Evolutionary conservation across 2,797 vertebrate genomes (phyloP), one percentile per base, ranked within the genome.

Genomic region (Notoglanidium macrostoma): DNA sequence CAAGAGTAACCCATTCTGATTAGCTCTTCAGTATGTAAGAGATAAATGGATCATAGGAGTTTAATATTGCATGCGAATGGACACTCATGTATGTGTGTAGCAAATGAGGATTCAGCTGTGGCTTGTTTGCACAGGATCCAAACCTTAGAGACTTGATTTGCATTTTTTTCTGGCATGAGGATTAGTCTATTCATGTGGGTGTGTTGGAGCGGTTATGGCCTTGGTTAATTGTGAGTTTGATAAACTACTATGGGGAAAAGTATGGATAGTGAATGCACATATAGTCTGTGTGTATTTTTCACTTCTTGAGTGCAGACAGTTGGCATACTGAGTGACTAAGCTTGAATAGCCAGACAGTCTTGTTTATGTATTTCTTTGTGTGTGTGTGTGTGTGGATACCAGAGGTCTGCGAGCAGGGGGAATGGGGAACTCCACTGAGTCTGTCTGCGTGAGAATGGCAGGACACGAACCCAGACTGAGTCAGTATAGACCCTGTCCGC

Each of bases 401-500:
- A 29, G 55, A 78, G 17, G 63, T n/a, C 59, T 81, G 44, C 3
- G 87, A 91, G 91, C 72, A 87, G 87, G 90, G 91, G 40, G 87
- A 88, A 84, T 78, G 72, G 70, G 83, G 23, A 81, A 85, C 49
- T 80, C 72, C 78, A 81, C 61, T 76, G 86, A 90, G 91, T 91
- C 91, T 92, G 92, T 93, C 92, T 93, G 90, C 92, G 90, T 88
- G 87, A 92, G 92, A 94, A 91, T 93, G 90, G 91, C 92, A 90
- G 90, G 92, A 90, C 90, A 90, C 92, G 94, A 93, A 92, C 90
- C 19, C 70, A 89, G 76, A 88, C 85, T 85, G 29, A 55, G 87
- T 90, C 88, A 93, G 95, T 95, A 94, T 96, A 95, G 95, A 94
- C 95, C 92, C 92, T 91, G 93, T 93, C 92, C 90, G 92, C 92